phyloP scores from a whole-genome alignment of 2,888 invertebrate species.

The Iphiclides podalirius region DNA sequence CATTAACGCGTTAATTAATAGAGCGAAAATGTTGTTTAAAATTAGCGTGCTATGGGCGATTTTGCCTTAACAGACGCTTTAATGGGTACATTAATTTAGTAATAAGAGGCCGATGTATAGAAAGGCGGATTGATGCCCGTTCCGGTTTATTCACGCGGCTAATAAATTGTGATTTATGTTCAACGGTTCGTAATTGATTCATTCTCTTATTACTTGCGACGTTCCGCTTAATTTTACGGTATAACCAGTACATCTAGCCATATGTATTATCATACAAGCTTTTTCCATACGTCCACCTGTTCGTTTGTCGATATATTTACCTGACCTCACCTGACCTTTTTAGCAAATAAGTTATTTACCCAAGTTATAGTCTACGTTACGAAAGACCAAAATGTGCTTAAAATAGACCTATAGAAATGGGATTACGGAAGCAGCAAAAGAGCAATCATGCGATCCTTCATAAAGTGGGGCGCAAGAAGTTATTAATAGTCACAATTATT shows the following conservation, averaged over 20 bases:
- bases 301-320: no score
- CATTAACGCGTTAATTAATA: constrained; percentile 2
- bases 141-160: constrained; percentile 10
- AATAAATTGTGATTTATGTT: constrained; percentile 26
- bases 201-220: constrained; percentile 1
- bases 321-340: no score
- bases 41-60: background rate
- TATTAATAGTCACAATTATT: no score
- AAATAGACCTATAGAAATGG: no score
- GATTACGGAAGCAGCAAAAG: no score
- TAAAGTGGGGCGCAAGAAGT: no score
- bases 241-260: background rate
- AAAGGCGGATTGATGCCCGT: constrained; percentile 25
- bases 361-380: no score
- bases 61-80: background rate
- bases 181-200: constrained; percentile 1
- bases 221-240: background rate
- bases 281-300: no score
- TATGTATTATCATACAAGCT: background rate
- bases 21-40: constrained; percentile 5
- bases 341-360: no score
- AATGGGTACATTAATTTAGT: constrained; percentile 24
- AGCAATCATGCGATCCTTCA: no score
- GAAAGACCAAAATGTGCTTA: no score
- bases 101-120: constrained; percentile 22